Evolutionary conservation across 92 coral and sea anemone genomes (phyloP).

Genomic region (Diadumene lineata): DNA sequence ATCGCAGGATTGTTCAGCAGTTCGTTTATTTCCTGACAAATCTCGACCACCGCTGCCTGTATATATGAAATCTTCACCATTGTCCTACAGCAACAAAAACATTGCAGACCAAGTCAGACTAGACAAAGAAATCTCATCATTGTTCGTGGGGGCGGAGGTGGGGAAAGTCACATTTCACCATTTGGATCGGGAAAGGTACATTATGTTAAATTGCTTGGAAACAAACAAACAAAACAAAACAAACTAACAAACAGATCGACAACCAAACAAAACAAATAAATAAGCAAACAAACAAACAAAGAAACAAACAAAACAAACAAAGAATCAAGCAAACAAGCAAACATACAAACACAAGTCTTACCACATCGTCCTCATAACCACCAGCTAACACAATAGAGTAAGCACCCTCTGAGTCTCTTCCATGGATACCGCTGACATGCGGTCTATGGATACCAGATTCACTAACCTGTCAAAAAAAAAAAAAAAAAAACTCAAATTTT

Average conservation of each 20-base stretch:
- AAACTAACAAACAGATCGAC: too few relatives aligned
- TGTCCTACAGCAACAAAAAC: conserved; percentile 53
- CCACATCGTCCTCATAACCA: conserved; percentile 97
- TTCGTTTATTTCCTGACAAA: conserved; percentile 95
- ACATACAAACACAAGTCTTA: conserved; percentile 20
- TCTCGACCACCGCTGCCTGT: conserved; percentile 99
- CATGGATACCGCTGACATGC: conserved; percentile 98
- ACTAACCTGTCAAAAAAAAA: conserved; percentile 65
- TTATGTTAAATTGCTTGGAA: too few relatives aligned
- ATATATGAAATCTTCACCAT: conserved; percentile 91
- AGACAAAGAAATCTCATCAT: neutral
- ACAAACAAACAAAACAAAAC: too few relatives aligned
- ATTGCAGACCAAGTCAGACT: neutral
- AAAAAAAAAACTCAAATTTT: neutral
- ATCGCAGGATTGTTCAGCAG: conserved; percentile 99
- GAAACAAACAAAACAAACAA: too few relatives aligned
- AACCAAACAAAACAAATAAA: too few relatives aligned
- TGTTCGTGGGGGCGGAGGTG: too few relatives aligned
- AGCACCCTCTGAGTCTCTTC: conserved; percentile 97
- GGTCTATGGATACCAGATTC: conserved; percentile 98
- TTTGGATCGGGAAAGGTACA: too few relatives aligned
- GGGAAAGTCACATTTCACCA: too few relatives aligned
- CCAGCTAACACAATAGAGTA: conserved; percentile 98
- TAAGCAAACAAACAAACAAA: too few relatives aligned
- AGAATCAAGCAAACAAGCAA: neutral